Evolutionary conservation across 2,797 vertebrate species (phyloP).

Genomic region (Bradypus variegatus): DNA sequence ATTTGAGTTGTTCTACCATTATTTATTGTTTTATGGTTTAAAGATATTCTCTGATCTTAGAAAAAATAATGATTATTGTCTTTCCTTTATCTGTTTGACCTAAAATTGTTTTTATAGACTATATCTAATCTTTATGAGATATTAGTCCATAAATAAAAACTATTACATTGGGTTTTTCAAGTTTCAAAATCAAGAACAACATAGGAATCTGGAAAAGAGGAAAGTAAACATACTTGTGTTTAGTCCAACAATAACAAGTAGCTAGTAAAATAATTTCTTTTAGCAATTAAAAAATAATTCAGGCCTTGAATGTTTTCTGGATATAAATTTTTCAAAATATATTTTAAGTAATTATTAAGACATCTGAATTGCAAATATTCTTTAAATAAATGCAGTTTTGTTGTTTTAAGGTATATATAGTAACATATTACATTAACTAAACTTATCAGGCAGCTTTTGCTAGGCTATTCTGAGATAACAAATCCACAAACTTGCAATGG

Average conservation of each 20-base stretch:
- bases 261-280: not conserved
- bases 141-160: not conserved
- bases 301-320: not conserved
- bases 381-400: not conserved
- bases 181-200: not conserved
- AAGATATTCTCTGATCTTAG: not conserved
- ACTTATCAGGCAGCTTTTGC: not conserved
- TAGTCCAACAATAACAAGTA: not conserved
- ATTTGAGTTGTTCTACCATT: slow-evolving; percentile 9
- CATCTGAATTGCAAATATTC: not conserved
- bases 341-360: not conserved
- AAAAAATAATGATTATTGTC: slow-evolving; percentile 2
- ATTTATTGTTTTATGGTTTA: not conserved
- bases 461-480: not conserved
- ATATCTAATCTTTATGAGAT: not conserved
- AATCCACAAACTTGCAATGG: not conserved
- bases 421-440: not conserved
- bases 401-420: not conserved
- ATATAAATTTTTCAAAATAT: not conserved
- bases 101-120: not conserved
- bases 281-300: not conserved
- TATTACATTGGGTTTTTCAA: not conserved
- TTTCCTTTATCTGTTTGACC: not conserved
- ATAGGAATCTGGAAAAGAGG: not conserved
- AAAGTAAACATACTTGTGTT: not conserved